Base-by-base conservation (phyloP, 2,797 vertebrate genomes). In the Setipinna tenuifilis region DNA sequence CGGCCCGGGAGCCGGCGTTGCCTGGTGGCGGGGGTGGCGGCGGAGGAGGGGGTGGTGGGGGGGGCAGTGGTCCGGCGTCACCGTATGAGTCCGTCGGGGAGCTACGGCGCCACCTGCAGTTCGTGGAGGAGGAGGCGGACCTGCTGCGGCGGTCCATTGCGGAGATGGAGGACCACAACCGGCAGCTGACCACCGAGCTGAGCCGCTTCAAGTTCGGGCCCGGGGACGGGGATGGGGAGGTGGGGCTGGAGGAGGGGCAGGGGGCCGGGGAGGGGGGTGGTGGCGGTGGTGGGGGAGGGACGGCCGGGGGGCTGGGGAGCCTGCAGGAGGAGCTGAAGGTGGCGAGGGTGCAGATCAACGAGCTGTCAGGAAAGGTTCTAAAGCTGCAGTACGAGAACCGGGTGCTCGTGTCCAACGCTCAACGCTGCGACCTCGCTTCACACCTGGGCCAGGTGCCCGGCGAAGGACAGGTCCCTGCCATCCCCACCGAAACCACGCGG, bases 321-420 rank as follows among this genome's bases (percentile, higher is more conserved):
- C 90, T 97, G 90, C 96, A 98, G 92, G 98, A 99, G 86, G 98
- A 99, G 94, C 95, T 99, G 12, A 98, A 98, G 89, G 95, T 96
- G 0, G 97, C 98, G 19, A 92, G 96, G 84, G 92, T 97, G 89
- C 98, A 99, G 93, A 97, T 99, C 89, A 98, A 96, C 0, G 98
- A 99, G 90, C 95, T 99, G 84, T 99, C 97, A 0, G 97, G 97
- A 17, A 98, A 99, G 86, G 97, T 99, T 83, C 96, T 99, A 96
- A 98, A 98, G 91, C 96, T 99, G 31, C 98, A 99, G 91, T 98
- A 98, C 0, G 98, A 99, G 94, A 99, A 99, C 91, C 96, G 97
- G 0, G 97, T 98, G 85, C 95, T 99, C 83, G 95, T 99, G 87
- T 98, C 98, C 88, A 98, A 97, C 0, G 96, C 97, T 44, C 98